phyloP scores from a whole-genome alignment of 2,888 invertebrate species.

The Augiades crinisus region DNA sequence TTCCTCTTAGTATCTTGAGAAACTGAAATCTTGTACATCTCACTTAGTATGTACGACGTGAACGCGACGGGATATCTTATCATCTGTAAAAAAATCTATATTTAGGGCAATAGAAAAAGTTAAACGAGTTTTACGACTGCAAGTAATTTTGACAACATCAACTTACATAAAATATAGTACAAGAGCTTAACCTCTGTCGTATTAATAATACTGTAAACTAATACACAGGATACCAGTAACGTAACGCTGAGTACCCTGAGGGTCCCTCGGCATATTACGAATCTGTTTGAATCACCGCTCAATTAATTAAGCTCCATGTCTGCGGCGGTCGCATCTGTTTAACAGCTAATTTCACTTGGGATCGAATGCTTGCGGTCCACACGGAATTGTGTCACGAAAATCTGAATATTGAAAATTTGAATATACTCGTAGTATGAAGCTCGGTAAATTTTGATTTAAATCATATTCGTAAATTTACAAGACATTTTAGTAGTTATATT shows the following conservation, averaged over 20 bases:
- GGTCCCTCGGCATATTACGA: slow-evolving; percentile 17
- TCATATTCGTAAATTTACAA: background rate
- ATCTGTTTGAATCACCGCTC: slow-evolving; percentile 41
- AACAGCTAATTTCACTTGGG: slow-evolving; percentile 45
- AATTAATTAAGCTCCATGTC: slow-evolving; percentile 47
- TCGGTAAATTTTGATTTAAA: background rate
- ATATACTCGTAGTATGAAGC: too few species aligned
- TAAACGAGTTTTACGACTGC: too few species aligned
- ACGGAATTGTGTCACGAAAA: slow-evolving; percentile 26
- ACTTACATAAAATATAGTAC: background rate
- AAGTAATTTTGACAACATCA: too few species aligned
- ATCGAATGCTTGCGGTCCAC: slow-evolving; percentile 27
- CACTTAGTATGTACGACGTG: too few species aligned
- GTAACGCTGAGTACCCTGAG: slow-evolving; percentile 2
- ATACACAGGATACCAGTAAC: slow-evolving; percentile 6
- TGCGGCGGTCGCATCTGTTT: slow-evolving; percentile 42
- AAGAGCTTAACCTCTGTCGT: background rate
- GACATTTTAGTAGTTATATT: too few species aligned
- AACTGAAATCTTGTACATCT: too few species aligned
- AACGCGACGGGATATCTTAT: too few species aligned
- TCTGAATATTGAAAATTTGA: too few species aligned
- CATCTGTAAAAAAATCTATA: too few species aligned
- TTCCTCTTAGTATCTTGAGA: too few species aligned
- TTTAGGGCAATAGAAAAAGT: too few species aligned
- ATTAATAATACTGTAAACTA: background rate